phyloP scores from a whole-genome alignment of 1,140 invertebrate genomes.

The Ceratina calcarata region DNA sequence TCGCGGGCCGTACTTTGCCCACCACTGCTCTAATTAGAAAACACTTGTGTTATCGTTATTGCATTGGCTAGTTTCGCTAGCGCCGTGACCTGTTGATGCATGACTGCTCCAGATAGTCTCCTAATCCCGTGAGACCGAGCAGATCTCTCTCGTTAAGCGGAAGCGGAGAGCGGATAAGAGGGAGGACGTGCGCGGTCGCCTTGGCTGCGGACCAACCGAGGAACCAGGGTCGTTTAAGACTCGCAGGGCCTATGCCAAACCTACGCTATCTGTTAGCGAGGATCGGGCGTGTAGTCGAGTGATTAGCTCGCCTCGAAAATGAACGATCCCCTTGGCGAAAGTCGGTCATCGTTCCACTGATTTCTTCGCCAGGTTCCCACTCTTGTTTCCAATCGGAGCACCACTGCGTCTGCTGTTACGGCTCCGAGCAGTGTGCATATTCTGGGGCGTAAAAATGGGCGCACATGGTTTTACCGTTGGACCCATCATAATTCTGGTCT shows the following conservation, averaged over 20 bases:
- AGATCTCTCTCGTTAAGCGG: slow-evolving; percentile 2
- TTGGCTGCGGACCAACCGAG: slow-evolving; percentile 38
- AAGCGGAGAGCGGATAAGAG: neutral
- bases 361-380: too few relatives aligned
- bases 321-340: neutral
- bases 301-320: neutral
- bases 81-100: slow-evolving; percentile 7
- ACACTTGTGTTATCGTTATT: too few relatives aligned
- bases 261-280: neutral
- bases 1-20: too few relatives aligned
- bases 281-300: neutral
- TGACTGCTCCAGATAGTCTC: neutral
- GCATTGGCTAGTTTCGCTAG: neutral
- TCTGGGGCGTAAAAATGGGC: slow-evolving; percentile 18
- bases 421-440: neutral
- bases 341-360: neutral
- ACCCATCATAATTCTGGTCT: neutral
- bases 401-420: slow-evolving; percentile 21
- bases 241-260: slow-evolving; percentile 22
- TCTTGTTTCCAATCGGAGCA: neutral
- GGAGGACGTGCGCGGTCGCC: neutral
- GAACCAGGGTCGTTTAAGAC: slow-evolving; percentile 33
- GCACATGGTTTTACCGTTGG: slow-evolving; percentile 15
- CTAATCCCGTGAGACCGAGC: slow-evolving; percentile 31
- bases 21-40: too few relatives aligned